A percentile compares a stretch with the other conserved stretches of the same genome.
These are phyloP conservation scores for Drosophila parvula DNA, from an alignment of 1,140 invertebrate species.

Conservation along the genomic window DNA sequence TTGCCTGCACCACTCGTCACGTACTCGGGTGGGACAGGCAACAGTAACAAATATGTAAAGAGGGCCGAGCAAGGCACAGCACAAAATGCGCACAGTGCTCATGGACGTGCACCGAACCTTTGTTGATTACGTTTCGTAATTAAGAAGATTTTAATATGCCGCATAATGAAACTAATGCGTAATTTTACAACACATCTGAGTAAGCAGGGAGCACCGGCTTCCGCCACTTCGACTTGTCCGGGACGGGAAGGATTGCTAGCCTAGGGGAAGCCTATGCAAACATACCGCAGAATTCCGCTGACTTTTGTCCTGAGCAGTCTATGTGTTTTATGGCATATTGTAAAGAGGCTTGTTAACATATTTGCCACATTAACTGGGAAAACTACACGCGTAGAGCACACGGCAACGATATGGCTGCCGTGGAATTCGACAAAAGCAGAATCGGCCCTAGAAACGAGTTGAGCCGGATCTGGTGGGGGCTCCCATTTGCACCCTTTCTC, in stretches of 20 bases:
- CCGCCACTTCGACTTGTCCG: background rate
- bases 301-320: slow-evolving; percentile 56
- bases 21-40: slow-evolving; percentile 33
- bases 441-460: background rate
- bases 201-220: slow-evolving; percentile 51
- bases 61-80: slow-evolving; percentile 36
- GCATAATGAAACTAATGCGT: slow-evolving; percentile 80
- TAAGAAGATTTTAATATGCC: slow-evolving; percentile 78
- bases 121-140: slow-evolving; percentile 78
- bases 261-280: slow-evolving; percentile 64
- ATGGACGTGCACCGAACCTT: slow-evolving; percentile 46
- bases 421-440: background rate
- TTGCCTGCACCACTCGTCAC: slow-evolving; percentile 48
- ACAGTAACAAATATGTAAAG: slow-evolving; percentile 55
- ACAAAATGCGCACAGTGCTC: slow-evolving; percentile 19
- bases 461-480: background rate
- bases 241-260: slow-evolving; percentile 12
- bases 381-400: slow-evolving; percentile 52
- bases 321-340: slow-evolving; percentile 70
- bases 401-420: slow-evolving; percentile 1
- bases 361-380: slow-evolving; percentile 67
- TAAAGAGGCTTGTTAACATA: slow-evolving; percentile 78
- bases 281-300: slow-evolving; percentile 66
- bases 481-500: background rate
- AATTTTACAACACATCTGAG: slow-evolving; percentile 79